Conservation (phyloP, 1,140 invertebrate species). For the Drosophila grimshawi region DNA sequence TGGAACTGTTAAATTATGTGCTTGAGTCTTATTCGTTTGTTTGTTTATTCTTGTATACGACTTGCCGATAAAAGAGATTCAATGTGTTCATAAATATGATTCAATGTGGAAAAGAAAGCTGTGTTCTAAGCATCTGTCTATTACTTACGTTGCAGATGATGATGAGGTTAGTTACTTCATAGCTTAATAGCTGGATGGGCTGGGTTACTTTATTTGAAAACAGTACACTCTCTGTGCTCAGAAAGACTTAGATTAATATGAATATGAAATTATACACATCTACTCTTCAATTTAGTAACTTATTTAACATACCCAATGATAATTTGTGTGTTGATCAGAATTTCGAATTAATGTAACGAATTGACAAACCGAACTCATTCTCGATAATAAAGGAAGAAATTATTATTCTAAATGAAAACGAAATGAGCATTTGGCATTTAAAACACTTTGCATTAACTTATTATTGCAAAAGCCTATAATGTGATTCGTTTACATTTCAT, state of each 20-base stretch:
- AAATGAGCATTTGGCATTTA: neutral
- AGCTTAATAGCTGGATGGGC: no score
- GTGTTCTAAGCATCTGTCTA: neutral
- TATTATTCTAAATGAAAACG: neutral
- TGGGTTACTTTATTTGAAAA: no score
- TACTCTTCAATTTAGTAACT: no score
- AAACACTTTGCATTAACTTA: constrained; percentile 13
- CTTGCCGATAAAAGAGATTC: neutral
- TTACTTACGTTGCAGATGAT: no score
- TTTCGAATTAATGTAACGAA: neutral
- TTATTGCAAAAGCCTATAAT: neutral
- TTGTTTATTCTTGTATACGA: neutral
- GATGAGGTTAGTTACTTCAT: no score
- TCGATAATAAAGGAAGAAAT: neutral
- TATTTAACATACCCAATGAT: no score
- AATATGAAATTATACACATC: no score
- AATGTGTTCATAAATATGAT: neutral
- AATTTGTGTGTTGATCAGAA: no score
- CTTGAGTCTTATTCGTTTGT: neutral
- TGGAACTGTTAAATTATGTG: constrained; percentile 19
- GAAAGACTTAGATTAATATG: no score
- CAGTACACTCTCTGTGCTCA: no score
- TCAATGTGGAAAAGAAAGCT: neutral
- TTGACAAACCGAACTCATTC: no score
- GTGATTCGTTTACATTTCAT: constrained; percentile 31